Conservation (phyloP, 2,888 invertebrate species). For the Aspidapion aeneum region DNA sequence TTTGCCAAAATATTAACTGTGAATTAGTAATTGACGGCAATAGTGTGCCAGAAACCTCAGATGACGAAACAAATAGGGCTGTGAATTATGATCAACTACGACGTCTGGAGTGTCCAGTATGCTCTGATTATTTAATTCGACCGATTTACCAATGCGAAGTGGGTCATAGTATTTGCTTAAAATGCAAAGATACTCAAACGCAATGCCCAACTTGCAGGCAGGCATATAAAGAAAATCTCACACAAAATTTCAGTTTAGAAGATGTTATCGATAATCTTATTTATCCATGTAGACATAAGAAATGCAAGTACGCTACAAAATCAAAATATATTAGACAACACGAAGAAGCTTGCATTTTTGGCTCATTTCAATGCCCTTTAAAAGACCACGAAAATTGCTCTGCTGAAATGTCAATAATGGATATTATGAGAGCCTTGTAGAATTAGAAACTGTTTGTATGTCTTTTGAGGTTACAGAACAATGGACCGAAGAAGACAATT, state of each 20-base stretch:
- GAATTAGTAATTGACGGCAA: conserved; percentile 27
- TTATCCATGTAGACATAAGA: conserved; percentile 38
- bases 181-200: conserved; percentile 32
- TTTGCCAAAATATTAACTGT: conserved; percentile 21
- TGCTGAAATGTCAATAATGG: conserved; percentile 10
- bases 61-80: conserved; percentile 19
- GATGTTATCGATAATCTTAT: conserved; percentile 34
- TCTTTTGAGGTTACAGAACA: conserved; percentile 23
- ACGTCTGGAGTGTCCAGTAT: conserved; percentile 41
- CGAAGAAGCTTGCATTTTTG: conserved; percentile 28
- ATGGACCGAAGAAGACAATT: conserved; percentile 19
- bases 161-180: conserved; percentile 39
- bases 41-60: conserved; percentile 21
- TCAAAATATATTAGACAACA: conserved; percentile 31
- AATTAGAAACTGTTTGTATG: conserved; percentile 29
- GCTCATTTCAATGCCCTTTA: conserved; percentile 30
- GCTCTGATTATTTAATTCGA: conserved; percentile 41
- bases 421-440: conserved; percentile 35
- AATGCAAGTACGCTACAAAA: conserved; percentile 33
- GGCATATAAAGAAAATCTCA: conserved; percentile 28
- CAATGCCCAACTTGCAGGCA: conserved; percentile 39
- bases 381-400: conserved; percentile 28
- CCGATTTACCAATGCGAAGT: conserved; percentile 41
- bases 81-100: conserved; percentile 9
- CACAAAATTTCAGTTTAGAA: conserved; percentile 41